phyloP scores from a whole-genome alignment of 2,113 vertebrate species.

The Nerophis lumbriciformis region DNA sequence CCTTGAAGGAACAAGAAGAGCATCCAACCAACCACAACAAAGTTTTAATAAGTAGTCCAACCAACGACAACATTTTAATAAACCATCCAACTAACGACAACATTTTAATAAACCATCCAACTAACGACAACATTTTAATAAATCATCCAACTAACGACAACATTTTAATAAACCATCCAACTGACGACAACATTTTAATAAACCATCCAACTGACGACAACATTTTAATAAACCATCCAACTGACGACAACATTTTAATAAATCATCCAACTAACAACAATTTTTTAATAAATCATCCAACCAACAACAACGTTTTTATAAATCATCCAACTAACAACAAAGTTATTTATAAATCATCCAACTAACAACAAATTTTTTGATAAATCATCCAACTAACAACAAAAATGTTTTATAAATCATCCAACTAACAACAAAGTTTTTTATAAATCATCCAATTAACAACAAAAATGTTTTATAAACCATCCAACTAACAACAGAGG shows the following conservation, averaged over 20 bases:
- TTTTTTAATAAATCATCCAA: neutral
- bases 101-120: neutral
- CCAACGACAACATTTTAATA: too few species aligned
- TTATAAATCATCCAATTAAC: too few species aligned
- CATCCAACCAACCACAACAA: too few species aligned
- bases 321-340: too few species aligned
- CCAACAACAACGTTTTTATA: too few species aligned
- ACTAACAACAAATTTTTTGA: too few species aligned
- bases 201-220: too few species aligned
- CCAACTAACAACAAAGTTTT: too few species aligned
- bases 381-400: neutral
- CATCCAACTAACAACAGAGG: too few species aligned
- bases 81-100: neutral
- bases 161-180: neutral
- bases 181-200: accelerated
- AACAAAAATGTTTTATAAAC: too few species aligned
- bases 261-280: neutral
- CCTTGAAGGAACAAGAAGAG: slow-evolving; percentile 12
- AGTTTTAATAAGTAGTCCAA: too few species aligned
- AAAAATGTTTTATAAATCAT: neutral
- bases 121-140: accelerated
- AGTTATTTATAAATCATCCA: too few species aligned
- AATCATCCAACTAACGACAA: neutral
- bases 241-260: neutral
- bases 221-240: neutral